These are phyloP conservation scores for Puffinus mauretanicus DNA, from an alignment of 2,113 vertebrate species.

Conservation along the genomic window DNA sequence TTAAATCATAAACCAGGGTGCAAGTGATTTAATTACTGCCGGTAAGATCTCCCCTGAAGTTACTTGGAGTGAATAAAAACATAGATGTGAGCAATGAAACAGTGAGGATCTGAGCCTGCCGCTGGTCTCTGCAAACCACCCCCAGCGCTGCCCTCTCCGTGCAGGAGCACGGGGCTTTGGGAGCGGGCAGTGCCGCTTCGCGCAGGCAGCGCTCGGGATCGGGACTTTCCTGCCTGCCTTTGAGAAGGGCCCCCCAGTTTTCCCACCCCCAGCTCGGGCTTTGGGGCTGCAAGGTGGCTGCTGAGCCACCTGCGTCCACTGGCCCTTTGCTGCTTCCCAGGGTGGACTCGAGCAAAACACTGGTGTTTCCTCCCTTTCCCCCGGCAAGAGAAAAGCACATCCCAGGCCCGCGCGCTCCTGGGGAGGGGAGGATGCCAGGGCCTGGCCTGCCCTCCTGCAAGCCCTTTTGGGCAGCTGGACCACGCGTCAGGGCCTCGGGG, in stretches of 20 bases:
- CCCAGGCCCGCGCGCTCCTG: rapidly evolving
- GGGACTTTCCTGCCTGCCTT: neutral
- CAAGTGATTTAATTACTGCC: neutral
- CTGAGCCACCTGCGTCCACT: rapidly evolving
- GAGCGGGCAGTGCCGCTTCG: rapidly evolving
- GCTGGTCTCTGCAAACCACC: rapidly evolving
- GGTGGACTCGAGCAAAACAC: rapidly evolving
- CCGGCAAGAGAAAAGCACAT: rapidly evolving
- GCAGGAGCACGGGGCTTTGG: neutral
- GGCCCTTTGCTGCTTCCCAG: neutral
- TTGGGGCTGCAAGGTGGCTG: neutral
- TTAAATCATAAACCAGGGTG: neutral
- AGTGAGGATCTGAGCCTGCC: neutral
- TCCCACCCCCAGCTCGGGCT: neutral
- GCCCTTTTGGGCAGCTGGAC: neutral
- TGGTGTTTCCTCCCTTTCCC: neutral
- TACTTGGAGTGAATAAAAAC: neutral
- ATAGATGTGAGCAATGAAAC: neutral
- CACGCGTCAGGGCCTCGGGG: rapidly evolving
- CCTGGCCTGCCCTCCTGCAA: neutral
- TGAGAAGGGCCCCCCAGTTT: rapidly evolving
- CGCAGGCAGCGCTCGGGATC: rapidly evolving
- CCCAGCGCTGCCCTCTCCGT: rapidly evolving
- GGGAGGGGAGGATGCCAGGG: neutral
- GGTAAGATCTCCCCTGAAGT: neutral